These are phyloP conservation scores for Altica lythri DNA, from an alignment of 2,888 invertebrate species.

Conservation along the genomic window DNA sequence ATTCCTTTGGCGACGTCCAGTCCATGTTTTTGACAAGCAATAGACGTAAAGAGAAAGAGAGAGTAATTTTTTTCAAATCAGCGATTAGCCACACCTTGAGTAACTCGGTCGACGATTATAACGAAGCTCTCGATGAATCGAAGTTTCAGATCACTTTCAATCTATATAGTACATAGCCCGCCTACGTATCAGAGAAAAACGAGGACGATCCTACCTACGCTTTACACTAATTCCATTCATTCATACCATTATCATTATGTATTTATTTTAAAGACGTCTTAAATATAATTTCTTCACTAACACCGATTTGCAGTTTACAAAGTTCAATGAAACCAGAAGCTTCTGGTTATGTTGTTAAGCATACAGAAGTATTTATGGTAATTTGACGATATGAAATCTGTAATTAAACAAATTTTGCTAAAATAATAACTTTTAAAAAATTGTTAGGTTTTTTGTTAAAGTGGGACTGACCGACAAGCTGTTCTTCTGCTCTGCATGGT, in stretches of 20 bases:
- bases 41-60: conserved; percentile 1
- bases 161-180: conserved; percentile 11
- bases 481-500: no score
- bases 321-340: not conserved
- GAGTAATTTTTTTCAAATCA: conserved; percentile 12
- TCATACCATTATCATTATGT: conserved; percentile 12
- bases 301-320: not conserved
- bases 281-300: not conserved
- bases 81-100: conserved; percentile 14
- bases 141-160: conserved; percentile 19
- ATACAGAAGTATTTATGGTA: no score
- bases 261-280: conserved; percentile 6
- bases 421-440: no score
- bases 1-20: not conserved
- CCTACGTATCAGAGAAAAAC: conserved; percentile 13
- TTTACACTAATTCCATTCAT: conserved; percentile 11
- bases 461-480: no score
- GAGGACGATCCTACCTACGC: conserved; percentile 15
- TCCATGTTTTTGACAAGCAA: not conserved
- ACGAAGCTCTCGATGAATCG: conserved; percentile 10
- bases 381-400: no score
- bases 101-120: conserved; percentile 10
- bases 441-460: no score
- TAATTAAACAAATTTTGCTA: no score
- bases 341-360: no score